These are phyloP conservation scores for Pongo pygmaeus DNA, from an alignment of 2,113 vertebrate species.

Conservation along the genomic window DNA sequence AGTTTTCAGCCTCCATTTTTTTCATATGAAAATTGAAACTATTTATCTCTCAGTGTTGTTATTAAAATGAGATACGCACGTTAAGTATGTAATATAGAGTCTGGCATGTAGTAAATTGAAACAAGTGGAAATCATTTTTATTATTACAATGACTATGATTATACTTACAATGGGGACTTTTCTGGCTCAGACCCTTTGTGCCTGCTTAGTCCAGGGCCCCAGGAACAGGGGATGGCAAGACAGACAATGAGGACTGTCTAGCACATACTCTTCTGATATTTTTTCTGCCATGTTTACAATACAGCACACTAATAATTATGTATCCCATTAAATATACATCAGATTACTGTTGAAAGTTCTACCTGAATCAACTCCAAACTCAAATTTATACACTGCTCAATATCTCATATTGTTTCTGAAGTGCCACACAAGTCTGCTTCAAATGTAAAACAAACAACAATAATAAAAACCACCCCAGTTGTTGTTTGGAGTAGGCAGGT, in stretches of 20 bases:
- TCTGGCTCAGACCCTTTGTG: not conserved
- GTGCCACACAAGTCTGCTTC: not conserved
- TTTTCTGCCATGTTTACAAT: not conserved
- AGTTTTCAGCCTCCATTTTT: not conserved
- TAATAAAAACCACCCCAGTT: not conserved
- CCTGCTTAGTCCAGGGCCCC: not conserved
- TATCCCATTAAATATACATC: slow-evolving; percentile 37
- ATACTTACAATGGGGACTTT: not conserved
- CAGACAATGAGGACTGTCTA: not conserved
- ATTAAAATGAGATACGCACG: not conserved
- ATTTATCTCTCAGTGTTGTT: not conserved
- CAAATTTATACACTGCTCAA: not conserved
- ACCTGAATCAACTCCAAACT: slow-evolving; percentile 16
- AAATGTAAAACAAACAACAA: not conserved
- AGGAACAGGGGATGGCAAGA: not conserved
- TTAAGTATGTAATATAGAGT: not conserved
- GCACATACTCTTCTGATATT: not conserved
- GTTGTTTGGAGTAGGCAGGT: not conserved
- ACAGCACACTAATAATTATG: not conserved
- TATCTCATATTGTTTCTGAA: not conserved
- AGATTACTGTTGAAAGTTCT: not conserved
- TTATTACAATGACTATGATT: not conserved
- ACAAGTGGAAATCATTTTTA: not conserved
- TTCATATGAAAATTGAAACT: not conserved
- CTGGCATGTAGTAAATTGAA: not conserved